Base-by-base conservation (phyloP, 1,140 invertebrate species). In the Agrilus planipennis region DNA sequence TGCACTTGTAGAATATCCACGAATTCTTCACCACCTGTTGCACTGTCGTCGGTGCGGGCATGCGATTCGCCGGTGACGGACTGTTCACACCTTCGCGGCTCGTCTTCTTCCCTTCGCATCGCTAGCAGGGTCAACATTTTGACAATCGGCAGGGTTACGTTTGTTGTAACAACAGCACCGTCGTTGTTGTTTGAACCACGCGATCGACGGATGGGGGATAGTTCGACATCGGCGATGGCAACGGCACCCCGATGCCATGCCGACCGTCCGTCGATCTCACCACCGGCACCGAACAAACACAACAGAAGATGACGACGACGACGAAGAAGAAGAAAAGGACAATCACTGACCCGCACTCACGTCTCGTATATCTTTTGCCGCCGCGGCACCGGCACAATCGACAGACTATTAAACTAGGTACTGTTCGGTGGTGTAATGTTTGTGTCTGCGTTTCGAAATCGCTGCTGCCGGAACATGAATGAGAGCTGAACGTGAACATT, bases 1-100 rank as follows among this genome's bases (percentile, higher is more conserved):
- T 73, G 71, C 63, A 73, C 71, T 53, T 73, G 71, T 25, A 71
- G 66, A 49, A 73, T 73, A 62, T 73, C 71, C 57, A 73, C 70
- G 57, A 72, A 73, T 60, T 73, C 71, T 60, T 73, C 70, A 47
- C 46, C 45, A 31, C 47, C 45, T 41, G 47, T 46, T 42, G 50
- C 35, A 44, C 21, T 45, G 34, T 44, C 53, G 39, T 46, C 44
- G 40, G 46, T 39, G 32, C 47, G 54, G 14, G 25, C 23, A 22
- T 47, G 32, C 18, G 21, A 44, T 28, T 45, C 44, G 30, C 40
- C 23, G 35, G 31, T 34, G 37, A 16, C 39, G 22, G 18, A 18
- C 28, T 22, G 36, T 29, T 36, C 25, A 29, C 28, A 25, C 44
- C 47, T 45, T 44, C 41, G 37, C 39, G 44, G 16, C 45, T 50